phyloP scores from a whole-genome alignment of 1,140 invertebrate genomes.

The Cyclargus thomasi region DNA sequence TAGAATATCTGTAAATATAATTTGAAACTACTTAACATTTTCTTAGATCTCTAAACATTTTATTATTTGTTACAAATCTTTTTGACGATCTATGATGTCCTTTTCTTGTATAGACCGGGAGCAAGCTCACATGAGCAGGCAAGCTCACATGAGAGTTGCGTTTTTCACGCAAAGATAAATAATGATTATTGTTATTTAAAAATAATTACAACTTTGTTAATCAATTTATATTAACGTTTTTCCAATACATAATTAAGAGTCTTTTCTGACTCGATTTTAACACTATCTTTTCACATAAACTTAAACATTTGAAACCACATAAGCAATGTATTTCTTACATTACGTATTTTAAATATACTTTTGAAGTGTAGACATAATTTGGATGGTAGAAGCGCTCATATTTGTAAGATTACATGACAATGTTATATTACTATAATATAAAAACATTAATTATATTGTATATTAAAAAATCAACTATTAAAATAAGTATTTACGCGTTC shows the following conservation, averaged over 20 bases:
- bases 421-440: constrained; percentile 23
- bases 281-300: not conserved
- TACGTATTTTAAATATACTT: not conserved
- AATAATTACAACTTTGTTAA: too few species aligned
- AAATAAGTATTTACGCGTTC: constrained; percentile 27
- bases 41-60: too few species aligned
- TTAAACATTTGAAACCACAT: not conserved
- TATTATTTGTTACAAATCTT: not conserved
- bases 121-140: too few species aligned
- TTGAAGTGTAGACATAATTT: constrained; percentile 1
- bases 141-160: too few species aligned
- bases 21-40: not conserved
- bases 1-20: not conserved
- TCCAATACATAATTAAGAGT: not conserved
- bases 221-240: not conserved
- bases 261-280: not conserved
- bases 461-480: constrained; percentile 23
- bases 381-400: constrained; percentile 17
- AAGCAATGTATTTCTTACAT: not conserved
- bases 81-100: not conserved
- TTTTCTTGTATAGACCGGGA: too few species aligned
- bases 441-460: constrained; percentile 27
- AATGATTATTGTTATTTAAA: too few species aligned
- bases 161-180: too few species aligned
- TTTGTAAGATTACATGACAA: constrained; percentile 18